Evolutionary conservation across 2,888 invertebrate genomes (phyloP), one percentile per base, ranked within the genome.

Genomic region (Eilema depressum): DNA sequence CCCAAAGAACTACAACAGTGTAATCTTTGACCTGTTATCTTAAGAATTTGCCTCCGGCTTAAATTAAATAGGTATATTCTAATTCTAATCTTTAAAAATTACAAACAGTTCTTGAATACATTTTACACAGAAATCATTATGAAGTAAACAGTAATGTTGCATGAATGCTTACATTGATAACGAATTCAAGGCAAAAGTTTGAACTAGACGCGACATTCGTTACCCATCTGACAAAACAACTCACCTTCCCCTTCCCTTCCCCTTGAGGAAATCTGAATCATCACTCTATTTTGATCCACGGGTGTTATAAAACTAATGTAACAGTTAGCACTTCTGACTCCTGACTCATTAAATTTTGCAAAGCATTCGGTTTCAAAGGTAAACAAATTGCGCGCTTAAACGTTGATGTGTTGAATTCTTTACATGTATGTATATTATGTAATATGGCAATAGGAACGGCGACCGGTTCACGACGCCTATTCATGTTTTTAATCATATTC

Each of bases 371-470:
- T 79, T 67, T 68, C 67, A 70, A 72, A 71, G 69, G 69, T 80
- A 80, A 71, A 79, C 77, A 80, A 77, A 77, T 67, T 79, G 70
- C 80, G 80, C 76, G 71, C 53, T 68, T 77, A 62, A 69, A 64
- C 66, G 20, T 20, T 70, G 65, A 69, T 59, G 66, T 71, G 71
- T 71, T 68, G 63, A 73, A 76, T 73, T 70, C 70, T 79, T 63
- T 33, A 57, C 63, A 33, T 68, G 33, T 66, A 37, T 60, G n/a
- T n/a, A 66, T 47, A 5, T 47, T 64, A 53, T 28, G 25, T 53
- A n/a, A 53, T 47, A 64, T 63, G 30, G 41, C 33, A 47, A 66
- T 30, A 63, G 30, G 65, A 53, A 53, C 53, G 59, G 26, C 26
- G 77, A 77, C 80, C 79, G 70, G 79, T 81, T 62, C 70, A 66